These are phyloP conservation scores for Stegodyphus dumicola DNA, from an alignment of 1,140 invertebrate genomes.

Conservation along the genomic window DNA sequence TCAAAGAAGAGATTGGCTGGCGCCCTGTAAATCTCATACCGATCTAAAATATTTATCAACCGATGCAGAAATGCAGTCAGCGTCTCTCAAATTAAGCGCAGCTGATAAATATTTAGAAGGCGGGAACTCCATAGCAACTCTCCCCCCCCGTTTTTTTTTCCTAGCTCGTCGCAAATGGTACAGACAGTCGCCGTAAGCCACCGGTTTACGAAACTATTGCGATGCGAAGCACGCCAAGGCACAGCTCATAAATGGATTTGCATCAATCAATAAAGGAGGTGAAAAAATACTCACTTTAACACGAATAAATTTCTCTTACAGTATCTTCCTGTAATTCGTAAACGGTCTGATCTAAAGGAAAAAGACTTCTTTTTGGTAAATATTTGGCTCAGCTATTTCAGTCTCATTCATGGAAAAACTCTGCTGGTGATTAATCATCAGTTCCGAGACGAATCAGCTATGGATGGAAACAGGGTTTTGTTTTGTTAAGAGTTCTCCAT, in stretches of 20 bases:
- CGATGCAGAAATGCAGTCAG: slow-evolving; percentile 38
- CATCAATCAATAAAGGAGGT: slow-evolving; percentile 38
- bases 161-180: slow-evolving; percentile 10
- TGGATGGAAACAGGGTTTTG: too few relatives aligned
- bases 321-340: too few relatives aligned
- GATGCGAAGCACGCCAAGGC: slow-evolving; percentile 41
- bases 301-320: slow-evolving; percentile 23
- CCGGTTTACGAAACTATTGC: slow-evolving; percentile 39
- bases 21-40: slow-evolving; percentile 23
- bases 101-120: slow-evolving; percentile 58
- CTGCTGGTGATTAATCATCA: too few relatives aligned
- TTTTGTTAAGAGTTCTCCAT: too few relatives aligned
- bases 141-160: neutral
- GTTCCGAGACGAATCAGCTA: too few relatives aligned
- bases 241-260: slow-evolving; percentile 51
- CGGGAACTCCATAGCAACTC: slow-evolving; percentile 27
- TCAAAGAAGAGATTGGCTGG: neutral
- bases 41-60: slow-evolving; percentile 55
- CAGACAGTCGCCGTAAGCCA: slow-evolving; percentile 27
- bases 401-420: too few relatives aligned
- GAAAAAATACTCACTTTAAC: slow-evolving; percentile 27
- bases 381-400: too few relatives aligned
- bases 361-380: too few relatives aligned
- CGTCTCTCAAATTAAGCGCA: slow-evolving; percentile 51
- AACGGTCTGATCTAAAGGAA: too few relatives aligned